Evolutionary conservation across 2,888 invertebrate species (phyloP).

Genomic region (Trisateles emortualis): DNA sequence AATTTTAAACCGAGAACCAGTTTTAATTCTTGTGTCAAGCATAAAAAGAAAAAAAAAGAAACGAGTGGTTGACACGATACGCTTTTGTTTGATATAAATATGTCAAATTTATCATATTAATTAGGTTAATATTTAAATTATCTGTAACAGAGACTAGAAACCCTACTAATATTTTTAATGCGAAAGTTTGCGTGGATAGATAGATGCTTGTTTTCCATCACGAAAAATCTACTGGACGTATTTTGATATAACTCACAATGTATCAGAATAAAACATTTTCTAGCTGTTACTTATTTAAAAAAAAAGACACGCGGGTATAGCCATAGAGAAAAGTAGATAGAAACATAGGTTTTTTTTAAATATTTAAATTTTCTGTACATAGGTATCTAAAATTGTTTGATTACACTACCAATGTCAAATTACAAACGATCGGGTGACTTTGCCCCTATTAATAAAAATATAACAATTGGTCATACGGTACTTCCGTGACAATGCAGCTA

Average conservation of each 20-base stretch:
- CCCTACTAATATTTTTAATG: too few species aligned
- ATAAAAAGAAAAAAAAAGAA: conserved; percentile 23
- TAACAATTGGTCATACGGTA: conserved; percentile 41
- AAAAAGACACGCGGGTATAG: too few species aligned
- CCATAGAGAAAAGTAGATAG: too few species aligned
- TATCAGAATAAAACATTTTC: too few species aligned
- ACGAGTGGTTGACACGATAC: conserved; percentile 19
- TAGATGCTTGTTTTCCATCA: too few species aligned
- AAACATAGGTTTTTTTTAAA: too few species aligned
- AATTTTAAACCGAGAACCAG: conserved; percentile 42
- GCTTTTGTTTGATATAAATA: conserved; percentile 29
- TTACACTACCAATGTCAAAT: not conserved
- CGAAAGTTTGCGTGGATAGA: too few species aligned
- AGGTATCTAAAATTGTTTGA: conserved; percentile 4
- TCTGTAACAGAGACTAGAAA: too few species aligned
- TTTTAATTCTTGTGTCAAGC: conserved; percentile 14
- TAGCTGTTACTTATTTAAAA: too few species aligned
- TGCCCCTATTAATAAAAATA: conserved; percentile 28
- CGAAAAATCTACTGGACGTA: too few species aligned
- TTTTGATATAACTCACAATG: too few species aligned
- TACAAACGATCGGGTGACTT: conserved; percentile 1
- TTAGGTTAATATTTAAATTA: not conserved
- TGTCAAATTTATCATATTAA: conserved; percentile 18
- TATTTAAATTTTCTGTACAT: not conserved
- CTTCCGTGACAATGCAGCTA: conserved; percentile 51